These are phyloP conservation scores for Saccopteryx bilineata DNA, from an alignment of 2,113 vertebrate species.

Conservation along the genomic window DNA sequence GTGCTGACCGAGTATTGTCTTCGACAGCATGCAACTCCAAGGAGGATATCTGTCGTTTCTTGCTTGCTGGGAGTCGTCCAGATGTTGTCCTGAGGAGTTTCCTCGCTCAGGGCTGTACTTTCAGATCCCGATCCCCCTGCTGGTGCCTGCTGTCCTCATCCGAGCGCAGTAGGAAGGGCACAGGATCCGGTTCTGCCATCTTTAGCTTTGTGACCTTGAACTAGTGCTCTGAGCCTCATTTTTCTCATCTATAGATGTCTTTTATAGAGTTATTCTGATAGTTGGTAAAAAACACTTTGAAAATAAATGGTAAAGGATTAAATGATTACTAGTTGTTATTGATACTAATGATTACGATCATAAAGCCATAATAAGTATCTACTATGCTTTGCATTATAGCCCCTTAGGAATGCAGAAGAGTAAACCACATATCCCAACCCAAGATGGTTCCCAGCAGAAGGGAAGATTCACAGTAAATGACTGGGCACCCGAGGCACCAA, in stretches of 20 bases:
- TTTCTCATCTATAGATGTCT: background rate
- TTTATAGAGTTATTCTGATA: background rate
- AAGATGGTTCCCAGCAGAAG: background rate
- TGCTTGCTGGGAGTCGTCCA: background rate
- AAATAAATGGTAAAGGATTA: constrained; percentile 5
- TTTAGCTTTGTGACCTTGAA: background rate
- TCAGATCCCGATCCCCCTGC: background rate
- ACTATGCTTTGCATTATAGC: background rate
- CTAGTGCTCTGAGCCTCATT: background rate
- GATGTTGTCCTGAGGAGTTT: background rate
- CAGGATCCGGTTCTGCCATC: background rate
- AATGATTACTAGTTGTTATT: background rate
- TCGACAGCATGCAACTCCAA: background rate
- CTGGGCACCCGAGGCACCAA: background rate
- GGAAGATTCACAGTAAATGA: background rate
- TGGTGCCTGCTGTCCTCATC: background rate
- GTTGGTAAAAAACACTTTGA: background rate
- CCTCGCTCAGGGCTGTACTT: background rate
- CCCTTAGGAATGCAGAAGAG: background rate
- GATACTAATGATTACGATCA: background rate
- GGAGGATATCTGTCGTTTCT: background rate
- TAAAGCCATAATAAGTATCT: background rate
- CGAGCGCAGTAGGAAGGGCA: background rate
- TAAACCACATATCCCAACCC: background rate
- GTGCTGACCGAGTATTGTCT: background rate